Evolutionary conservation across 1,140 invertebrate species (phyloP).

Genomic region (Diabrotica virgifera): DNA sequence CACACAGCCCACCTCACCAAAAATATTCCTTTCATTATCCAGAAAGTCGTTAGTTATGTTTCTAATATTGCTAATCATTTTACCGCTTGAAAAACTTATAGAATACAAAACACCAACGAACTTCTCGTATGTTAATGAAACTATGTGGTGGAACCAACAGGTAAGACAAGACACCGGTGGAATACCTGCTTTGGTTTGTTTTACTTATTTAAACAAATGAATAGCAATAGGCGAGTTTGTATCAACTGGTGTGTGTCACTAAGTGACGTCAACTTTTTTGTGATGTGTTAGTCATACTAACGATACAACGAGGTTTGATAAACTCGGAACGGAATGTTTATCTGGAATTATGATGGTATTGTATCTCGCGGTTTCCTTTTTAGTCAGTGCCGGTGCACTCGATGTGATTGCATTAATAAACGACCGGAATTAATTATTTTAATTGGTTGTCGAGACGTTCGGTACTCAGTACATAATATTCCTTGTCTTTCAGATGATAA

Average conservation of each 20-base stretch:
- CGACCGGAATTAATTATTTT: no score
- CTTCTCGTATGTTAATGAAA: no score
- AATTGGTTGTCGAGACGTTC: no score
- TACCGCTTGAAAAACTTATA: neutral
- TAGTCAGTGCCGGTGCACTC: no score
- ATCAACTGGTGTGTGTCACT: neutral
- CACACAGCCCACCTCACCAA: neutral
- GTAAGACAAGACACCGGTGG: neutral
- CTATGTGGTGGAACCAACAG: neutral
- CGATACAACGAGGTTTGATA: neutral
- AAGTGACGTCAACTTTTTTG: neutral
- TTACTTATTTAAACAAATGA: neutral
- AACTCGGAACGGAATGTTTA: conserved; percentile 2
- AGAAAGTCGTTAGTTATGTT: neutral
- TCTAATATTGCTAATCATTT: neutral
- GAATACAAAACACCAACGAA: no score
- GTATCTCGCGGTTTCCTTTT: neutral
- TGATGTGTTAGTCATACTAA: neutral
- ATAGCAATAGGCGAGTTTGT: no score
- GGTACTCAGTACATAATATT: no score
- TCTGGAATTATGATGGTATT: neutral
- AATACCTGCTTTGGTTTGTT: neutral
- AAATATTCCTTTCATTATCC: neutral
- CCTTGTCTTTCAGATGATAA: no score
- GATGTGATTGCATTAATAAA: no score